These are phyloP conservation scores for Lampris incognitus DNA, from an alignment of 2,113 vertebrate genomes.

Conservation along the genomic window DNA sequence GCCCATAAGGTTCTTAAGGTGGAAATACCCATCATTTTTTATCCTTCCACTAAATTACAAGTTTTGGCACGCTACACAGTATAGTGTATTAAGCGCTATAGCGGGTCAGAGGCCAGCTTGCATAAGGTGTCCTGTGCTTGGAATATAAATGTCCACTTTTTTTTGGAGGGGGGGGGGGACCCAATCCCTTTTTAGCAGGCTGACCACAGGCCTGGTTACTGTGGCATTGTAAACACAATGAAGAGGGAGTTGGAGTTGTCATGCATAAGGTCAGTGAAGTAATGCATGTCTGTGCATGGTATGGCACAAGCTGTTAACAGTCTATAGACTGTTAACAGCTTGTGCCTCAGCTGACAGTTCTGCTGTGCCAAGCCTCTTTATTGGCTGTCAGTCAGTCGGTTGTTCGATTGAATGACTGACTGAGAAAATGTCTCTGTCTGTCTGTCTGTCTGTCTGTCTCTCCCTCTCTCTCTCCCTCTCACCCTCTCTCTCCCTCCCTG, in stretches of 20 bases:
- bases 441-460: not conserved
- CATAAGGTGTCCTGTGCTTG: no score
- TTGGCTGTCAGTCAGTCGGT: slow-evolving; percentile 17
- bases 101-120: no score
- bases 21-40: no score
- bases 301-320: not conserved
- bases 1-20: no score
- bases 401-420: slow-evolving; percentile 22
- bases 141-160: no score
- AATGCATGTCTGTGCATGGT: not conserved
- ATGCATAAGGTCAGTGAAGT: not conserved
- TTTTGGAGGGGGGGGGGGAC: no score
- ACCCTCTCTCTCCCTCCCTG: no score
- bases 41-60: no score
- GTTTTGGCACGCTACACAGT: no score
- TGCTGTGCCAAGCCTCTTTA: slow-evolving; percentile 3
- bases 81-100: no score
- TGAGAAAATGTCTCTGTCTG: slow-evolving; percentile 1
- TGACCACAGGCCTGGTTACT: not conserved
- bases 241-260: not conserved
- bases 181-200: no score
- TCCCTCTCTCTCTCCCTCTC: not conserved
- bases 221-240: not conserved
- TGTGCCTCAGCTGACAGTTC: not conserved
- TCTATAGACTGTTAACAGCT: no score